Evolutionary conservation across 1,140 invertebrate species (phyloP), one percentile per base, ranked within the genome.

Genomic region (Tenebrio molitor): DNA sequence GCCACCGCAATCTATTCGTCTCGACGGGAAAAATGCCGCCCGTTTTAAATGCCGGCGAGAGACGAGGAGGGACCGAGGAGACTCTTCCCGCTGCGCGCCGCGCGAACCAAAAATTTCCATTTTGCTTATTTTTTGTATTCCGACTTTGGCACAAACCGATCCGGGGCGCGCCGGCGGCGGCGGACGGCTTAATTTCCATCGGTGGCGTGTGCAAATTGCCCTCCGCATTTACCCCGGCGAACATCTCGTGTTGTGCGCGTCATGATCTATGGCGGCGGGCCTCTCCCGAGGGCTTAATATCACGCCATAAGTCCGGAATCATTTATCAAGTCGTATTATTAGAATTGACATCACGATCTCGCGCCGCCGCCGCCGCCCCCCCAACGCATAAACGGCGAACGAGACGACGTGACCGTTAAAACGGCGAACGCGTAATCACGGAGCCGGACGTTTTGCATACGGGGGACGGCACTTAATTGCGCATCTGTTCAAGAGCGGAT

Each of bases 271-370:
- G 65, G 21, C 64, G 42, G 41, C 50, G 50, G 67, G 62, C 29
- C 63, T 36, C 42, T 66, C 66, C 72, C 50, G 42, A 68, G 73
- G 66, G 73, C 58, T 71, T 74, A 71, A 74, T 74, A 71, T 71
- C 50, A 63, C 63, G 69, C 68, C 46, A 42, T 44, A 62, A 58
- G 50, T 46, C 68, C 34, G 72, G 63, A 71, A 74, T 67, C 73
- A 74, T 74, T 74, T 74, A 74, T 74, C 73, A 74, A 74, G 42
- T 64, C 39, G 42, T 74, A 71, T 71, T 74, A 74, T 74, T 74
- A 74, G 73, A 71, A 74, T 74, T 74, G 73, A 74, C 73, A 71
- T 74, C 73, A 67, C 73, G 69, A 67, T 42, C 65, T 58, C 50
- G 50, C 19, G 50, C 66, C 16, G 33, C 15, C 53, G 65, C 53